Conservation (phyloP, 64 coral and sea anemone species). For the Pocillopora verrucosa region DNA sequence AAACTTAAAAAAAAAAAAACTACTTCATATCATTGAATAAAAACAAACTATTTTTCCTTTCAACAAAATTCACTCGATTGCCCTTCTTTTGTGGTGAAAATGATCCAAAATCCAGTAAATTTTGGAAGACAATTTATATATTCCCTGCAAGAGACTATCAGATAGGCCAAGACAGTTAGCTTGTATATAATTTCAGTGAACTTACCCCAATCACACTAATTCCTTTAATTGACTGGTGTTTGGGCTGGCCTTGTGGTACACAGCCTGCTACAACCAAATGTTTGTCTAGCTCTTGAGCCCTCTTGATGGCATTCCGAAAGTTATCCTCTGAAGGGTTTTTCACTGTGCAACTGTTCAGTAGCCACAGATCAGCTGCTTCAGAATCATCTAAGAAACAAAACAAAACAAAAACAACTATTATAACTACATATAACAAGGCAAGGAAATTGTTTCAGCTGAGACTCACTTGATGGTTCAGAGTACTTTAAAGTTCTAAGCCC, state of each 20-base stretch:
- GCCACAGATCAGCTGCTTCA: constrained; percentile 88
- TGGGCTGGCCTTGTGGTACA: constrained; percentile 97
- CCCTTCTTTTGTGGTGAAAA: no score
- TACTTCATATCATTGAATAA: no score
- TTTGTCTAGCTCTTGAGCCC: constrained; percentile 77
- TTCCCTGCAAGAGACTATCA: no score
- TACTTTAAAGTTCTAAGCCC: no score
- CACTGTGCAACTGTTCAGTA: constrained; percentile 97
- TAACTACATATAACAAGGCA: not conserved
- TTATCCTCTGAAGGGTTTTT: constrained; percentile 98
- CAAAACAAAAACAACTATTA: not conserved
- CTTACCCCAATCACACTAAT: constrained; percentile 95
- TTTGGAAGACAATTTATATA: no score
- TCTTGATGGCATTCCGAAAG: constrained; percentile 93
- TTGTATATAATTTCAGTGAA: not conserved
- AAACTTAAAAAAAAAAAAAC: no score
- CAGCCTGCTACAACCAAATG: constrained; percentile 93
- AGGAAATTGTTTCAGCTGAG: not conserved
- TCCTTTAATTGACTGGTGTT: constrained; percentile 85
- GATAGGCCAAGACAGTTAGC: no score
- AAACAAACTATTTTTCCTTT: no score
- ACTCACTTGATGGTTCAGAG: no score
- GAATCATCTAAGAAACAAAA: constrained; percentile 65
- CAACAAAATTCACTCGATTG: no score
- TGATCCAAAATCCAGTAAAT: no score